Evolutionary conservation across 2,888 invertebrate genomes (phyloP), one percentile per base, ranked within the genome.

Genomic region (Polyploca ridens): DNA sequence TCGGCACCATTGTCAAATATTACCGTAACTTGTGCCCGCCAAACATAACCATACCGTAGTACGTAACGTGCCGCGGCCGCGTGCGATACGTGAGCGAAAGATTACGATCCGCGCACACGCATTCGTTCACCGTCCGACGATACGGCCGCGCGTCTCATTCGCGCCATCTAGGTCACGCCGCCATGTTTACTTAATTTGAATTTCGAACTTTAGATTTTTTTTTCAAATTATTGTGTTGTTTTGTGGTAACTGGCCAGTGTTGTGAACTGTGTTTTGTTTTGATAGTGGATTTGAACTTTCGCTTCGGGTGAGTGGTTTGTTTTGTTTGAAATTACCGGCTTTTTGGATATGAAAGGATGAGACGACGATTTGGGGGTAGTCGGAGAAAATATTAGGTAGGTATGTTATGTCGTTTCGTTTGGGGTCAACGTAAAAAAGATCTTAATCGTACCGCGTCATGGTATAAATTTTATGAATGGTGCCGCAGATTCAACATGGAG

Each of bases 21-120:
- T 54, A 54, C 54, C 54, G 54, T 54, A 54, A 54, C 54, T 63
- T 58, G 35, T 71, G 73, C 77, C 77, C 76, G 78, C 75, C 76
- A 81, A 81, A 72, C 73, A 81, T 54, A 84, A 84, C 79, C 83
- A 85, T 88, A 89, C 87, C 82, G 90, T 87, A 83, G 86, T 82
- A 79, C 80, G 86, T 87, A 88, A 90, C 79, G 70, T 75, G 71
- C 65, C 46, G 46, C 46, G 14, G 44, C 44, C 44, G 46, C 71
- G 77, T 77, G 77, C 78, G 75, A 78, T 80, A 81, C 76, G 81
- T 81, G 66, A 75, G 75, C 75, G 75, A 76, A 73, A 82, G 81
- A 82, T 78, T 67, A 79, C 76, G 54, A 71, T 75, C 74, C 71
- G 73, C 70, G 70, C 73, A 71, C 82, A 84, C 85, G 86, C 91